Evolutionary conservation across 1,140 invertebrate genomes (phyloP).

Genomic region (Drosophila sp.): DNA sequence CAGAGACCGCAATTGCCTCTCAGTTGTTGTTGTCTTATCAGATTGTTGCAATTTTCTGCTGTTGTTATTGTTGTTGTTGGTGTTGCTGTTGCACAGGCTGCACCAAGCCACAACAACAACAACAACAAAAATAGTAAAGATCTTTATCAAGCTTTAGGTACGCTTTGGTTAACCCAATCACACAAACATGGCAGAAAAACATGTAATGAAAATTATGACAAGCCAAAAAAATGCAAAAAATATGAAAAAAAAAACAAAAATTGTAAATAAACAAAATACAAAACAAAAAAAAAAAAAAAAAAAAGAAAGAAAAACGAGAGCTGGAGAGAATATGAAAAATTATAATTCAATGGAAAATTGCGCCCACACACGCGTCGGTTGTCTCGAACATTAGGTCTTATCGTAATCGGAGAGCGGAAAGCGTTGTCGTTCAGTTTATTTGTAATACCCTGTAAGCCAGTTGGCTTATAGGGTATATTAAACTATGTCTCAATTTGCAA

Average conservation of each 20-base stretch:
- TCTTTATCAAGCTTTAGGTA: conserved; percentile 75
- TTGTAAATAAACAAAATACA: conserved; percentile 8
- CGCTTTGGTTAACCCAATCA: conserved; percentile 47
- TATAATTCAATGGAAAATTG: conserved; percentile 82
- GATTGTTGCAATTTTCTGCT: conserved; percentile 78
- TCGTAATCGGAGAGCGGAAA: conserved; percentile 66
- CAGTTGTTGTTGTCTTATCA: conserved; percentile 72
- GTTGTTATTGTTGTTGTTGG: conserved; percentile 37
- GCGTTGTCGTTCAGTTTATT: conserved; percentile 60
- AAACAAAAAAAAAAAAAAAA: conserved; percentile 3
- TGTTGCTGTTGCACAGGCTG: conserved; percentile 62
- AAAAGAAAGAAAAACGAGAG: conserved; percentile 1
- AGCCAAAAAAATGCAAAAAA: conserved; percentile 58
- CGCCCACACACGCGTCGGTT: conserved; percentile 71
- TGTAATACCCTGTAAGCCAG: neutral
- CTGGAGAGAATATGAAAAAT: conserved; percentile 55
- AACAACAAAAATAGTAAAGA: conserved; percentile 41
- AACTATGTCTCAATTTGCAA: too few relatives aligned
- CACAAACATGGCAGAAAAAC: conserved; percentile 72
- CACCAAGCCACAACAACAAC: conserved; percentile 39
- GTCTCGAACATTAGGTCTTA: conserved; percentile 35
- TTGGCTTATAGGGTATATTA: neutral
- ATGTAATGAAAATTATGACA: conserved; percentile 82
- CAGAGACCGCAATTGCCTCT: conserved; percentile 56
- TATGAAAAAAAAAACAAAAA: conserved; percentile 19